phyloP scores from a whole-genome alignment of 2,113 vertebrate species.

The Falco punctatus region DNA sequence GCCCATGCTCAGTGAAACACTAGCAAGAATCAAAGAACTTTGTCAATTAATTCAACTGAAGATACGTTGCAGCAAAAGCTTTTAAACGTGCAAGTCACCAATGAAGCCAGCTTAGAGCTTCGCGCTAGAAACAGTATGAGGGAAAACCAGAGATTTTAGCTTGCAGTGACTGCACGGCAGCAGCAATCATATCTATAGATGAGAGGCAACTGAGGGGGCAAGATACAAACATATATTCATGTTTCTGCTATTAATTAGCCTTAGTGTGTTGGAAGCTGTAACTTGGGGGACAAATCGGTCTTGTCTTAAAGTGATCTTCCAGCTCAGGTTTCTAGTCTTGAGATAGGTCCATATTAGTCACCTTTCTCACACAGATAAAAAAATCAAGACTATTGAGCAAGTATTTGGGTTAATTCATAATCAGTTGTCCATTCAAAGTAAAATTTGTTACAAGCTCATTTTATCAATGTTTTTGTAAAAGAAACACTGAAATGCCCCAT shows the following conservation, averaged over 20 bases:
- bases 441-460: background rate
- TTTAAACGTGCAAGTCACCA: background rate
- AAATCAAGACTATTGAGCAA: background rate
- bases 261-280: background rate
- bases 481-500: background rate
- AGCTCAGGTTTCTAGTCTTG: background rate
- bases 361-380: background rate
- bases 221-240: background rate
- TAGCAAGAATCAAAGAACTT: background rate
- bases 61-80: background rate
- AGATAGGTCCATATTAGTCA: background rate
- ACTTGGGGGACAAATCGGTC: fast-evolving
- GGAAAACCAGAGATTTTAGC: background rate
- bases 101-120: background rate
- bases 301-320: background rate
- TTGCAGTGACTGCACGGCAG: background rate
- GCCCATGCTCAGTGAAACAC: background rate
- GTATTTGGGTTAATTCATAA: background rate
- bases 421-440: background rate
- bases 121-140: background rate
- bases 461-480: background rate
- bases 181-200: background rate
- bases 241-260: background rate
- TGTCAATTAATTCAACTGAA: background rate
- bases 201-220: background rate